Evolutionary conservation across 1,140 invertebrate species (phyloP).

Genomic region (Cyclargus thomasi): DNA sequence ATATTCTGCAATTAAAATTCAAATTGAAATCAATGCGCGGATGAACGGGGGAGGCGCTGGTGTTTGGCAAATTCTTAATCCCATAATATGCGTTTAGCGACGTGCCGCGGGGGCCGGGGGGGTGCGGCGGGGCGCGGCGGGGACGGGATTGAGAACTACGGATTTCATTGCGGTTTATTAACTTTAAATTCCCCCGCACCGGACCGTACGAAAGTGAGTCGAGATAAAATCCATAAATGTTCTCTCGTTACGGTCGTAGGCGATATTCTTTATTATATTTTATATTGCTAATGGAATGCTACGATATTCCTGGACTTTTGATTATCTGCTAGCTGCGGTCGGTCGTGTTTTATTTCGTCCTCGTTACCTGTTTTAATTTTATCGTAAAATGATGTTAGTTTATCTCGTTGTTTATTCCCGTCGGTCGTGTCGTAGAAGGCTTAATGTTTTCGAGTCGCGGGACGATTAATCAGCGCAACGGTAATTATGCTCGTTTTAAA

Average conservation of each 20-base stretch:
- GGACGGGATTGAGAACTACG: slow-evolving; percentile 17
- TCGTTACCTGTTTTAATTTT: slow-evolving; percentile 5
- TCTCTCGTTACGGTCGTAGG: not conserved
- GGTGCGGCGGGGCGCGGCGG: too few species aligned
- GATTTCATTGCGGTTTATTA: slow-evolving; percentile 17
- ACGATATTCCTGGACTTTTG: slow-evolving; percentile 7
- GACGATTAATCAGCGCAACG: not conserved
- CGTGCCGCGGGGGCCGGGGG: slow-evolving; percentile 12
- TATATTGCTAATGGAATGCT: not conserved
- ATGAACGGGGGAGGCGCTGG: slow-evolving; percentile 37
- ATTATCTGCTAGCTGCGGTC: slow-evolving; percentile 1
- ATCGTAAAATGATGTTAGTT: not conserved
- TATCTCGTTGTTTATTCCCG: not conserved
- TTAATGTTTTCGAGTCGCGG: not conserved
- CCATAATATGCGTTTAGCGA: slow-evolving; percentile 44
- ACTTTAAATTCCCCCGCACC: not conserved
- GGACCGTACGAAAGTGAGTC: not conserved
- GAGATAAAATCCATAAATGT: not conserved
- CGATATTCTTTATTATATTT: not conserved
- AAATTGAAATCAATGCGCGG: slow-evolving; percentile 76
- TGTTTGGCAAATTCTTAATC: slow-evolving; percentile 34
- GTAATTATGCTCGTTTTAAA: not conserved
- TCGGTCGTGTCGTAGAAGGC: not conserved
- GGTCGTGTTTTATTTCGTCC: not conserved
- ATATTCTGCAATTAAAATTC: slow-evolving; percentile 76